Base-by-base conservation (phyloP, 2,113 vertebrate species). In the Micronycteris hirsuta region DNA sequence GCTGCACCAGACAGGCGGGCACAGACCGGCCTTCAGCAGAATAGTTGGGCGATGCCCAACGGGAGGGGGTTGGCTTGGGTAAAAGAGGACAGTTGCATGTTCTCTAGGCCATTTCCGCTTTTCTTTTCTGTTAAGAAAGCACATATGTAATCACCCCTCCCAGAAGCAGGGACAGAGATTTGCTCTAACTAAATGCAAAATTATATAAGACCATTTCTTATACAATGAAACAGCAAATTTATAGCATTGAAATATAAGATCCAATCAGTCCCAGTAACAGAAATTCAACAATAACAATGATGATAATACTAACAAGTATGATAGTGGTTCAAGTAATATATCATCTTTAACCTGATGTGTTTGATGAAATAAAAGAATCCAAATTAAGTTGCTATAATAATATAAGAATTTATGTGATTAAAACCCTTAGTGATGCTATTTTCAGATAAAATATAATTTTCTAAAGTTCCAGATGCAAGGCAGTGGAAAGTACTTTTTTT, bases 361-460 rank as follows among this genome's bases (percentile, higher is more conserved):
- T 31, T 33, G 76, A 74, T 91, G 78, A 96, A 96, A 78, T 82
- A 85, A 89, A 76, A 47, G 22, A 94, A 65, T 89, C 56, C 2
- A 36, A 96, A 86, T 92, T 86, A 96, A 95, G 45, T 96, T 97
- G 94, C 74, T 89, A 86, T 89, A 95, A 63, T 56, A 76, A 96
- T 83, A 77, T 31, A 80, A 93, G 58, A 81, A 91, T 81, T 43
- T n/a, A 16, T 74, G 49, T 80, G 94, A 91, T 89, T 89, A 67
- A 92, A 92, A 56, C 20, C 49, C 87, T 88, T 47, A 95, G 26
- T 58, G 45, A 28, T 91, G 83, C 20, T 96, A 93, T 95, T 96
- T 97, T 89, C 61, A 96, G 74, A 89, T 71, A 49, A 93, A 86
- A 58, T 61, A 73, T 43, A 56, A 56, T 67, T 94, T 56, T 90